Evolutionary conservation across 2,113 vertebrate genomes (phyloP).

Genomic region (Centropus unirufus): DNA sequence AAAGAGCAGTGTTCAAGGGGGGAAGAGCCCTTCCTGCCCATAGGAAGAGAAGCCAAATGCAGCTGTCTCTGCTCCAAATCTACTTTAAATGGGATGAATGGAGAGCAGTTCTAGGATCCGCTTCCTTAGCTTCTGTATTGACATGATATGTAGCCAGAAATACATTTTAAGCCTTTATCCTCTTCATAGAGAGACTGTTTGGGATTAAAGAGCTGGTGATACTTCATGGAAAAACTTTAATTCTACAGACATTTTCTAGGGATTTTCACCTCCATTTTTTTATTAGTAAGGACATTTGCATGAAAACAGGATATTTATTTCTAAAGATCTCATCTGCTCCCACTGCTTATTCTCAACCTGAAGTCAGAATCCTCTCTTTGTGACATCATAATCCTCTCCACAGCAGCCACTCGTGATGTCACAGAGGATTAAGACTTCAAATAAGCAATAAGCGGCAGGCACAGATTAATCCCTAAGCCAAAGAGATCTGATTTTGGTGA

Average conservation of each 20-base stretch:
- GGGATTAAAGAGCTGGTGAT: slow-evolving; percentile 65
- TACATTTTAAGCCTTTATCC: slow-evolving; percentile 67
- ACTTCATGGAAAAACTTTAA: slow-evolving; percentile 67
- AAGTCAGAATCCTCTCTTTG: slow-evolving; percentile 68
- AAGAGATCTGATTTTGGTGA: slow-evolving; percentile 60
- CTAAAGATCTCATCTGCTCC: slow-evolving; percentile 51
- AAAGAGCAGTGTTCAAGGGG: neutral
- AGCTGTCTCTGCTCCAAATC: slow-evolving; percentile 43
- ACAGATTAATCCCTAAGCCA: slow-evolving; percentile 55
- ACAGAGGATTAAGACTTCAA: slow-evolving; percentile 68
- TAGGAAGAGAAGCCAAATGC: neutral
- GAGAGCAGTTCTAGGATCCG: slow-evolving; percentile 46
- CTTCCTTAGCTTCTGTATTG: slow-evolving; percentile 61
- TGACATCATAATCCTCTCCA: slow-evolving; percentile 68
- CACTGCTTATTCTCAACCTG: slow-evolving; percentile 54
- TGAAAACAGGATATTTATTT: slow-evolving; percentile 60
- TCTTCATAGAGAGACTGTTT: slow-evolving; percentile 59
- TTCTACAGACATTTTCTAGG: slow-evolving; percentile 57
- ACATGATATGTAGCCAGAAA: slow-evolving; percentile 67
- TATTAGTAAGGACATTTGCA: slow-evolving; percentile 47
- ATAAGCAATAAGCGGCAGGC: slow-evolving; percentile 58
- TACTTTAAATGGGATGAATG: slow-evolving; percentile 48
- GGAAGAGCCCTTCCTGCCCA: neutral
- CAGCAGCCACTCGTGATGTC: slow-evolving; percentile 67
- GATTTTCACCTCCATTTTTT: slow-evolving; percentile 65